These are phyloP conservation scores for Diloba caeruleocephala DNA, from an alignment of 2,888 invertebrate species.

Conservation along the genomic window DNA sequence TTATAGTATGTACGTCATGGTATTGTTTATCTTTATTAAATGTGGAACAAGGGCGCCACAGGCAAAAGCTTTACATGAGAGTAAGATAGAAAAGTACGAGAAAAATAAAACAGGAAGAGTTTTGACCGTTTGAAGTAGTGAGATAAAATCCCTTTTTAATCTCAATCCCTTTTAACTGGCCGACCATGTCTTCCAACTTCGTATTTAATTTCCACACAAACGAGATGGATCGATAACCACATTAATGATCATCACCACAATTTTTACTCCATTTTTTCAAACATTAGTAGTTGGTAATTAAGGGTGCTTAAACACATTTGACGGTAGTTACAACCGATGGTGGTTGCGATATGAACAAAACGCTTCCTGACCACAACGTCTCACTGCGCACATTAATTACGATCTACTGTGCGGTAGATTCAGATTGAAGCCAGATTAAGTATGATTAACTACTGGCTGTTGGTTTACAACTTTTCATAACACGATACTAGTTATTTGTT, in stretches of 20 bases:
- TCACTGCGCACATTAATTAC: slow-evolving; percentile 81
- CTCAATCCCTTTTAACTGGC: background rate
- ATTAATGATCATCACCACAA: slow-evolving; percentile 43
- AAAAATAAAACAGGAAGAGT: too few species aligned
- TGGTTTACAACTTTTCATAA: slow-evolving; percentile 66
- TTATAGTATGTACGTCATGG: too few species aligned
- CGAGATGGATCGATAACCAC: slow-evolving; percentile 46
- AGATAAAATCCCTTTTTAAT: background rate
- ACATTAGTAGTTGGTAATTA: slow-evolving; percentile 60
- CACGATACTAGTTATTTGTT: slow-evolving; percentile 58
- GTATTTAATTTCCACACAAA: slow-evolving; percentile 15
- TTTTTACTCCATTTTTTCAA: slow-evolving; percentile 45
- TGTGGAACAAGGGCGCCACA: too few species aligned
- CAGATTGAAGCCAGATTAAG: slow-evolving; percentile 80
- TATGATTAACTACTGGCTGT: slow-evolving; percentile 76
- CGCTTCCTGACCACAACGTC: slow-evolving; percentile 77
- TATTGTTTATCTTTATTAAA: too few species aligned
- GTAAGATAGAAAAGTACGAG: too few species aligned
- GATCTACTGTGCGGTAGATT: slow-evolving; percentile 74
- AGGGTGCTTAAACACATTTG: slow-evolving; percentile 66
- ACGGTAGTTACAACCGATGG: slow-evolving; percentile 66
- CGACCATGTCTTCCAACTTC: slow-evolving; percentile 3
- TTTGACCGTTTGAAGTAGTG: too few species aligned
- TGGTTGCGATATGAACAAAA: slow-evolving; percentile 80
- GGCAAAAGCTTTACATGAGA: too few species aligned